Evolutionary conservation across 2,797 vertebrate genomes (phyloP), one percentile per base, ranked within the genome.

Genomic region (Tympanoctomys barrerae): DNA sequence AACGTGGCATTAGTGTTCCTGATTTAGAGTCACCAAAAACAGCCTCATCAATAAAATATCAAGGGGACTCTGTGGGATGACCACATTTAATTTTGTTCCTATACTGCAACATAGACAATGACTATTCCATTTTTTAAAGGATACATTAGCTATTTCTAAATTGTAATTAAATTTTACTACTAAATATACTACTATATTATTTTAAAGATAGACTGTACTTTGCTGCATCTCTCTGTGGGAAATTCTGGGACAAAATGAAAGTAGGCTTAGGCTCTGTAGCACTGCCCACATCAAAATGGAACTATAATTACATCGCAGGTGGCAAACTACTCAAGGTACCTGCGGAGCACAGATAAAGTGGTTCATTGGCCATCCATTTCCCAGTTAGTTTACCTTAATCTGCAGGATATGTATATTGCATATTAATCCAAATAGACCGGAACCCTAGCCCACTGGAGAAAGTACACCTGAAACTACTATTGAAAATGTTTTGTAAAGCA

Each of bases 261-360:
- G 97, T 86, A 5, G 81, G 80, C 95, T 91, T 71, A 95, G 88
- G 59, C 70, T 90, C 92, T 36, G 0, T 81, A 93, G 79, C 93
- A 95, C 49, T 92, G 33, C 82, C 64, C 90, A 80, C 68, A 94
- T 91, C 42, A 90, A 94, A 97, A 91, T 24, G 90, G 77, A 97
- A 85, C 54, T 71, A 90, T 91, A 98, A 97, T 88, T 97, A 87
- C 62, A 80, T 18, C 75, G 70, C 95, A 97, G 21, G 85, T 36
- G 80, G 71, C 42, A 96, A 97, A 81, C n/a, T 71, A 96, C 12
- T 96, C 84, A 66, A 36, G 96, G 62, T 92, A 96, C 54, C 90
- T 98, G 95, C 97, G 96, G 97, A 96, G 57, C n/a, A 75, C 0
- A 97, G 97, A 96, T 96, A 98, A 97, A 97, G 73, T 70, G 64